Evolutionary conservation across 1,140 invertebrate genomes (phyloP), one percentile per base, ranked within the genome.

Genomic region (Drosophila miranda): DNA sequence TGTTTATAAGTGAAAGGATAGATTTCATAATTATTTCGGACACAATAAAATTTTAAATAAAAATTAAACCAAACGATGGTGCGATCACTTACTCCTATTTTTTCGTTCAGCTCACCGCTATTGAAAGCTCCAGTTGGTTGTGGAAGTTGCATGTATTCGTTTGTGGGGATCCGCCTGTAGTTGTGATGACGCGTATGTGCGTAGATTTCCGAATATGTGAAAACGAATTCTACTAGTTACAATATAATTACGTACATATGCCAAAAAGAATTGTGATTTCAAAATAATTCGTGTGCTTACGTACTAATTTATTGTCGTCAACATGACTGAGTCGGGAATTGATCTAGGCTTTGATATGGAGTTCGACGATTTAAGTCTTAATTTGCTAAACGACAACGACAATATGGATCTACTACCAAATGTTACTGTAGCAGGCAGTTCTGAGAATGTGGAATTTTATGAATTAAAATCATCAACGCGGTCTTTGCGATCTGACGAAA

Each of bases 291-390:
- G 11, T 64, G 21, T 42, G 9, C 14, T 6, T 30, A 23, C 46
- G 28, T 41, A 6, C 14, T n/a, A 14, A 9, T 41, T 5, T 21
- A 5, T 2, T 5, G 21, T 14, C 9, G n/a, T 19, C 23, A 64
- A 42, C 23, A 68, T 68, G 64, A 55, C 64, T 26, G 64, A 68
- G 38, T 68, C 64, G 5, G 64, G 64, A 55, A 67, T 68, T 5
- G 64, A 68, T 56, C 53, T 68, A 13, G 64, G 64, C 43, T 68
- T 68, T 34, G 64, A 68, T 55, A 68, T 68, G 43, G 64, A 68
- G 62, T 68, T 68, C 11, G 64, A 68, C 16, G 64, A 68, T 54
- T 54, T 68, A 26, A 68, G 67, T 67, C 53, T 68, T 13, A 68
- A 38, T 41, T 14, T 68, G 21, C 26, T 68, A 9, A 68, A 68